Base-by-base conservation (phyloP, 2,888 invertebrate species). In the Periphyllus acericola region DNA sequence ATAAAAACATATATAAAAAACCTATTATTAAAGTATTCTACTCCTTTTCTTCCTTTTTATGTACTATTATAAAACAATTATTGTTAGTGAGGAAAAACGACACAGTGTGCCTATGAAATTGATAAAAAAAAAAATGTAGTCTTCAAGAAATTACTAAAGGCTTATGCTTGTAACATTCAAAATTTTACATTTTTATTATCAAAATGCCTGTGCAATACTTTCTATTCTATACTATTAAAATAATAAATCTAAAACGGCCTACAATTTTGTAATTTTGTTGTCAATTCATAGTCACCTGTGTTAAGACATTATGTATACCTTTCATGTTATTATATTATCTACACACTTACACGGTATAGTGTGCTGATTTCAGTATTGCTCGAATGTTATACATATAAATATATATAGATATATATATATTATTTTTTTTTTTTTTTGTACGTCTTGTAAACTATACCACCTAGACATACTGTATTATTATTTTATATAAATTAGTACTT, bases 291-390 rank as follows among this genome's bases (percentile, higher is more conserved):
- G 36, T 83, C n/a, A 9, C 60, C 36, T 0, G 21, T 34, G 34
- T 76, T 19, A 9, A 60, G 19, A 74, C 36, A 83, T 83, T 74
- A 8, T 75, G 83, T 83, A 83, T 83, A 83, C 83, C 36, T 75
- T 74, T 29, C 55, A 76, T 52, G 40, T 76, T 76, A 76, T 46
- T n/a, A 46, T 29, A 46, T n/a, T 46, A 52, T 76, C 76, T 46
- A 46, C 46, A 60, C 60, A 66, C 66, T 81, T 36, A 74, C 74
- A 83, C 0, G 17, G 40, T 40, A 75, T 74, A 74, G 40, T 85
- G 84, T 78, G 68, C 34, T 52, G 46, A 85, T 85, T 85, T 85
- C 84, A 85, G 76, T 85, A 84, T 84, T 84, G 84, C n/a, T 85
- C 84, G 68, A 85, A 85, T 68, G 76, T 78, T 78, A 78, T 46